Evolutionary conservation across 1,140 invertebrate species (phyloP), one percentile per base, ranked within the genome.

Genomic region (Copidosoma floridanum): DNA sequence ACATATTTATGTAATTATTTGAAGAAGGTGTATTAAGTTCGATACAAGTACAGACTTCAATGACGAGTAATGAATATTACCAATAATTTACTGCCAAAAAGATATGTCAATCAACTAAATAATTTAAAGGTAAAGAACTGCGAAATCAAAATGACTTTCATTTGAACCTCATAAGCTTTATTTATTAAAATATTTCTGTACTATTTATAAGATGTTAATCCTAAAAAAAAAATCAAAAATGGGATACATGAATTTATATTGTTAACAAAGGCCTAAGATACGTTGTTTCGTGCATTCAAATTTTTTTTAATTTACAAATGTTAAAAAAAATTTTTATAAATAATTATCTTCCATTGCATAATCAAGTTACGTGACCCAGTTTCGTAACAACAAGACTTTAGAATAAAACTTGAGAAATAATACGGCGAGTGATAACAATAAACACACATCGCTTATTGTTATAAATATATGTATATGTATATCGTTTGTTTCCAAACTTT

Each of bases 401-500:
- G 38, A 57, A 44, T 37, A 57, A 37, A 20, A 40, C 26, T 56
- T 48, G 51, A 27, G 18, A 61, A 50, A 29, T 43, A 61, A 61
- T 54, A 24, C 24, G 54, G 16, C 40, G 26, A 55, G 52, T 37
- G 37, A 38, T 47, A 44, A 44, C 40, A 47, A 54, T 7, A 53
- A 23, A 55, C 47, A 21, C 44, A 40, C 21, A 56, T 44, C 29
- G 47, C 53, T n/a, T 57, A 52, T 52, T 62, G 60, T 62, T 62
- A 56, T 51, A 27, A n/a, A n/a, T n/a, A n/a, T n/a, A n/a, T n/a
- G n/a, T n/a, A n/a, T n/a, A n/a, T n/a, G n/a, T 62, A 62, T 62
- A 51, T 44, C 55, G 32, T 57, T 62, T 62, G 60, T 57, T 62
- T 56, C 40, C 27, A 62, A 62, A 56, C 60, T 62, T 56, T 62